Base-by-base conservation (phyloP, 2,113 vertebrate genomes). In the Peromyscus maniculatus region DNA sequence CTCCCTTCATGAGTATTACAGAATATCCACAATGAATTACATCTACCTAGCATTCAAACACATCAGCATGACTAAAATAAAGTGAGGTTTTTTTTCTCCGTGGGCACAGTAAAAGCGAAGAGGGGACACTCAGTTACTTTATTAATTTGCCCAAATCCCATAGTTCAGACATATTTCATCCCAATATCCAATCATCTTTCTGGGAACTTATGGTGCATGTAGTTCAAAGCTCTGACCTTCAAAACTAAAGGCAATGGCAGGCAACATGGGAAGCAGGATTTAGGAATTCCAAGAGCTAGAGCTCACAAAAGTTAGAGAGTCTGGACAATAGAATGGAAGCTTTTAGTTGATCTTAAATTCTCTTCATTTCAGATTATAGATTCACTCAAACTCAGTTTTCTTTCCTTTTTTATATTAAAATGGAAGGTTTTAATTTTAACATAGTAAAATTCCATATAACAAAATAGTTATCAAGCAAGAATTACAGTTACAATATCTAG, bases 251-350 rank as follows among this genome's bases (percentile, higher is more conserved):
- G 64, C 33, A 87, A 93, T 19, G 19, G 0, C 28, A 86, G 19
- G 55, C 31, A 87, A 77, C 59, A 78, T n/a, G 28, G n/a, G 72
- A 36, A 95, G 55, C 10, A 52, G 1, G 11, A 36, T 46, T 86
- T 93, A 95, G 8, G 9, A 91, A 82, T 64, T 52, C 12, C 72
- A 84, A 84, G 9, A 55, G 89, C 26, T 46, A 17, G 22, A 92
- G 91, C 86, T 8, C 74, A 36, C n/a, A 87, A 86, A 96, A 49
- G 16, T 67, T 9, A n/a, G 31, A 26, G 36, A 93, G 96, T 75
- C 52, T 92, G 39, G 71, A 7, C 7, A 57, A 33, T 22, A 13
- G n/a, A 95, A 91, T 82, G 31, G 3, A 93, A n/a, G 67, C 43
- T 77, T 66, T 92, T 33, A 71, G 19, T n/a, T 74, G 83, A 67